Base-by-base conservation (phyloP, 30 jellyfish, hydroid and myxozoan genomes). In the Rhopilema esculentum region DNA sequence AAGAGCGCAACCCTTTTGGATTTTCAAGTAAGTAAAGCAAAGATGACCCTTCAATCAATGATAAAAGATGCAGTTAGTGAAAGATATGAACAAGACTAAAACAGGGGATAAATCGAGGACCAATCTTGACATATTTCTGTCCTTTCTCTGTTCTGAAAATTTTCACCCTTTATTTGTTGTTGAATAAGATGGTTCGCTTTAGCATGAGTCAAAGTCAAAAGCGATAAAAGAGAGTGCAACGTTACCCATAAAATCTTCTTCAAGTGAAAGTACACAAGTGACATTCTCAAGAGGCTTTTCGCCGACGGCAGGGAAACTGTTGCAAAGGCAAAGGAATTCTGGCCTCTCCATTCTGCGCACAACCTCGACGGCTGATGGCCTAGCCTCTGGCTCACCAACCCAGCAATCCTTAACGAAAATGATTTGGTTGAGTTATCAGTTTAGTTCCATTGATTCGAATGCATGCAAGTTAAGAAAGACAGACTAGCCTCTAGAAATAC, bases 401-500 rank as follows among this genome's bases (percentile, higher is more conserved):
- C 99, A 95, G 72, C 99, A 95, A 33, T 95, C 99, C 99, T 95
- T 22, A 8, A 20, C 20, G 31, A 78, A 27, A 63, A 61, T 48
- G 23, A 50, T 30, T 27, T 32, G 28, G 19, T 9, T 51, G 19
- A 51, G 19, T 9, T n/a, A n/a, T n/a, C n/a, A n/a, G n/a, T n/a
- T n/a, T n/a, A n/a, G n/a, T n/a, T n/a, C n/a, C 57, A 40, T 40
- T 40, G 6, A 40, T 40, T 40, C 12, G 12, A 6, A 40, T 40
- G 57, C 57, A 12, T 2, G 57, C 9, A 2, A 12, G 57, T 40
- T 40, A n/a, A n/a, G n/a, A n/a, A n/a, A n/a, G n/a, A n/a, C n/a
- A n/a, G n/a, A n/a, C n/a, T n/a, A n/a, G n/a, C n/a, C n/a, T n/a
- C n/a, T n/a, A n/a, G n/a, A n/a, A n/a, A n/a, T n/a, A n/a, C n/a